Percentiles rank a stretch among this genome's conserved stretches.
These are phyloP conservation scores for Myioborus melanocephalus DNA, from an alignment of 2,797 vertebrate genomes.

Conservation along the genomic window DNA sequence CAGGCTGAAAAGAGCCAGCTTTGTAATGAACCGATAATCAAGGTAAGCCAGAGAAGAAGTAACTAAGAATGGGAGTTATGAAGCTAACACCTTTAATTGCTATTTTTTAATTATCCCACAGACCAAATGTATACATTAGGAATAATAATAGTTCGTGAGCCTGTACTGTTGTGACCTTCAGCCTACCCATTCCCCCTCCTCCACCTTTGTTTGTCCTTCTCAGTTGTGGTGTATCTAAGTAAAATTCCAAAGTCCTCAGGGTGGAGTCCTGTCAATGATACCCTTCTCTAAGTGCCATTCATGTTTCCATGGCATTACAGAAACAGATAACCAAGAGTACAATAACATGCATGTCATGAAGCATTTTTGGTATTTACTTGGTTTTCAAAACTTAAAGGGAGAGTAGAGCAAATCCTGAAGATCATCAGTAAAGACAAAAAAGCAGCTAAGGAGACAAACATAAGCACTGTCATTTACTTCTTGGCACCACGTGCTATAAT, in stretches of 20 bases:
- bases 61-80: neutral
- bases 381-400: neutral
- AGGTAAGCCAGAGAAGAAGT: neutral
- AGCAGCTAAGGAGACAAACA: neutral
- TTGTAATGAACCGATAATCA: neutral
- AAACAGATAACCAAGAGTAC: slow-evolving; percentile 37
- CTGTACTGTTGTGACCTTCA: slow-evolving; percentile 17
- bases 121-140: neutral
- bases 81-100: neutral
- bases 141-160: neutral
- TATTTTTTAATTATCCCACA: neutral
- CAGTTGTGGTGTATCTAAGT: slow-evolving; percentile 6
- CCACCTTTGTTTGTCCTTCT: slow-evolving; percentile 3
- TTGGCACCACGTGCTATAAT: slow-evolving; percentile 48
- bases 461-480: slow-evolving; percentile 20
- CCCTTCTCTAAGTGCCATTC: slow-evolving; percentile 13
- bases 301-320: slow-evolving; percentile 8
- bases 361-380: neutral
- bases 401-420: neutral
- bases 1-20: neutral
- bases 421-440: neutral
- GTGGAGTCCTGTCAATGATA: slow-evolving; percentile 38
- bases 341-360: neutral
- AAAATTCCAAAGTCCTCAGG: slow-evolving; percentile 54
- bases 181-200: neutral